Conservation (phyloP, 2,797 vertebrate genomes). For the Halcyon leucocephala region DNA sequence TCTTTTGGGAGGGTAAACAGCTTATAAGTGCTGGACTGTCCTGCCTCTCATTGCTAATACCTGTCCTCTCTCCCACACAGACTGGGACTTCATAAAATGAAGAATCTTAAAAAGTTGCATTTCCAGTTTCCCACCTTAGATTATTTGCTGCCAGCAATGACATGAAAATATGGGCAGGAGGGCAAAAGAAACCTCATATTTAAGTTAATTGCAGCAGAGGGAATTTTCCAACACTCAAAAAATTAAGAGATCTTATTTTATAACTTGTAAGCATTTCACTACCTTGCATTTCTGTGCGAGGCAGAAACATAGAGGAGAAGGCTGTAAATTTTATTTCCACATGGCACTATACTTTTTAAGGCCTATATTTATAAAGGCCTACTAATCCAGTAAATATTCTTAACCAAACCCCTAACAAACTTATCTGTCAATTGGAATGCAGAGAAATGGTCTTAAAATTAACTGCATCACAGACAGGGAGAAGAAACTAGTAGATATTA, state of each 20-base stretch:
- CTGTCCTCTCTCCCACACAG: neutral
- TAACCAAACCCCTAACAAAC: neutral
- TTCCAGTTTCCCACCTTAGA: neutral
- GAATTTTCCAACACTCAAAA: neutral
- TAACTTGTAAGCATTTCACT: neutral
- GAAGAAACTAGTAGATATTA: neutral
- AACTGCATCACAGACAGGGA: neutral
- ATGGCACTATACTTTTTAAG: neutral
- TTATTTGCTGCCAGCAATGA: neutral
- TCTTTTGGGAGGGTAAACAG: neutral
- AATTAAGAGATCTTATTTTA: neutral
- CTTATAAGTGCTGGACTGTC: neutral
- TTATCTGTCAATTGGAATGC: neutral
- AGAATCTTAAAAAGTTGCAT: neutral
- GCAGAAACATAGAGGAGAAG: neutral
- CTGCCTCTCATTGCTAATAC: neutral
- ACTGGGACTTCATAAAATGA: neutral
- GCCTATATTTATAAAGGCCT: neutral
- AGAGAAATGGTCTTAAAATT: neutral
- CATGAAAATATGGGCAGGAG: neutral
- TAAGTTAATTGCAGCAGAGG: neutral
- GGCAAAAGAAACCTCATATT: neutral
- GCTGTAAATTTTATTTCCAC: neutral
- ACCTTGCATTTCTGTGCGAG: neutral
- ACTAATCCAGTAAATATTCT: neutral